Evolutionary conservation across 2,888 invertebrate genomes (phyloP).

Genomic region (Plebejus argus): DNA sequence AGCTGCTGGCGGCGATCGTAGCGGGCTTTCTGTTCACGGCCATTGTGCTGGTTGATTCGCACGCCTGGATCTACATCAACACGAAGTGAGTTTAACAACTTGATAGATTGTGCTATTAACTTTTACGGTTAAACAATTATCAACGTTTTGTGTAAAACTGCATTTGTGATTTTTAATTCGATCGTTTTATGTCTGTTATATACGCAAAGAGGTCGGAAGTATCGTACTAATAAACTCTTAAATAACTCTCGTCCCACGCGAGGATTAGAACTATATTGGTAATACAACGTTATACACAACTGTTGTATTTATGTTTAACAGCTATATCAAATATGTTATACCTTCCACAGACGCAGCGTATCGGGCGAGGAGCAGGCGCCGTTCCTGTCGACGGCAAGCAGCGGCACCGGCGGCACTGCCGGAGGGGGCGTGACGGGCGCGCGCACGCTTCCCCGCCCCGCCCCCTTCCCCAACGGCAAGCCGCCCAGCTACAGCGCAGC

Average conservation of each 20-base stretch:
- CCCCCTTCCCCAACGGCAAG: conserved; percentile 85
- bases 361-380: conserved; percentile 93
- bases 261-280: no score
- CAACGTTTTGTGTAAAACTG: no score
- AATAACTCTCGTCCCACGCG: no score
- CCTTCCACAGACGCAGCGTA: conserved; percentile 84
- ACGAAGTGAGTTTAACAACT: conserved; percentile 83
- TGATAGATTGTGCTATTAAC: background rate
- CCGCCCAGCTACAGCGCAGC: conserved; percentile 80
- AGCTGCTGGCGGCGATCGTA: conserved; percentile 91
- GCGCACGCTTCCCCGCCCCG: conserved; percentile 76
- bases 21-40: conserved; percentile 95
- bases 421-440: conserved; percentile 72
- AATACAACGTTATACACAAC: no score
- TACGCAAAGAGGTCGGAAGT: no score
- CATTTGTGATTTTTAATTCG: no score
- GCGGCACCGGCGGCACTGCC: background rate
- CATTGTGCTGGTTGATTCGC: conserved; percentile 96
- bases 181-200: no score
- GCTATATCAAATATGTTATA: conserved; percentile 40
- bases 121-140: no score
- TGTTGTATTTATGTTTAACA: no score
- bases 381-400: conserved; percentile 79
- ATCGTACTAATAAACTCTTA: no score
- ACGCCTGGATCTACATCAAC: conserved; percentile 97